Percentiles rank a stretch among this genome's conserved stretches.
Conservation (phyloP, 2,113 vertebrate genomes). For the Pampusana beccarii region DNA sequence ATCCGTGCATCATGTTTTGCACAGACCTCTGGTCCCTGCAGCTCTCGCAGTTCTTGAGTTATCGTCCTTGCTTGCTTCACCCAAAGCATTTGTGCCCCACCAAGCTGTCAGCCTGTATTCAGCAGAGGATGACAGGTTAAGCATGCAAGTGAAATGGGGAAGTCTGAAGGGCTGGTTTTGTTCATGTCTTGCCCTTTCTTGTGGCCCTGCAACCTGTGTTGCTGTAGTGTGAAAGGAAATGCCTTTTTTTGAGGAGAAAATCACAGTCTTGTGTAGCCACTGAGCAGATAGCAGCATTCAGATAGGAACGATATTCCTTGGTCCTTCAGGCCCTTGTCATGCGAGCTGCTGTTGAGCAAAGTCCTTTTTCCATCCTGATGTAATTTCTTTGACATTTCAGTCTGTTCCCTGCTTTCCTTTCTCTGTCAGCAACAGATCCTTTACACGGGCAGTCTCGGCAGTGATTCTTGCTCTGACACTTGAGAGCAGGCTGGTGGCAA, state of each 20-base stretch:
- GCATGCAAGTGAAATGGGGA: background rate
- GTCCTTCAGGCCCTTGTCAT: background rate
- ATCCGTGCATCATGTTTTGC: background rate
- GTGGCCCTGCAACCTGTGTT: background rate
- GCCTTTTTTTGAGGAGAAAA: background rate
- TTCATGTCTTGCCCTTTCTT: background rate
- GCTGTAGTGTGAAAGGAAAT: background rate
- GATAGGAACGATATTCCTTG: background rate
- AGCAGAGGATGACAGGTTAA: background rate
- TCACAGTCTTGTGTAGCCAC: background rate
- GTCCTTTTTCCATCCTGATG: accelerated
- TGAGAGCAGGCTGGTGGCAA: background rate
- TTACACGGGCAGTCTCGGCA: accelerated
- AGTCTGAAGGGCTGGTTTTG: background rate
- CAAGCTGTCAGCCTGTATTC: background rate
- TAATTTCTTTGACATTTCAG: background rate
- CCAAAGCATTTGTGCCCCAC: background rate
- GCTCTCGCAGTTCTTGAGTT: background rate
- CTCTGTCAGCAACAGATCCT: background rate
- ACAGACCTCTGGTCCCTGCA: accelerated
- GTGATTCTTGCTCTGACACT: background rate
- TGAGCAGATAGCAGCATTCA: background rate
- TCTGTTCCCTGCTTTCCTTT: background rate
- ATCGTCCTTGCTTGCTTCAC: background rate
- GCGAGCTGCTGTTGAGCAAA: background rate